Evolutionary conservation across 2,797 vertebrate species (phyloP).

Genomic region (Ficedula albicollis): DNA sequence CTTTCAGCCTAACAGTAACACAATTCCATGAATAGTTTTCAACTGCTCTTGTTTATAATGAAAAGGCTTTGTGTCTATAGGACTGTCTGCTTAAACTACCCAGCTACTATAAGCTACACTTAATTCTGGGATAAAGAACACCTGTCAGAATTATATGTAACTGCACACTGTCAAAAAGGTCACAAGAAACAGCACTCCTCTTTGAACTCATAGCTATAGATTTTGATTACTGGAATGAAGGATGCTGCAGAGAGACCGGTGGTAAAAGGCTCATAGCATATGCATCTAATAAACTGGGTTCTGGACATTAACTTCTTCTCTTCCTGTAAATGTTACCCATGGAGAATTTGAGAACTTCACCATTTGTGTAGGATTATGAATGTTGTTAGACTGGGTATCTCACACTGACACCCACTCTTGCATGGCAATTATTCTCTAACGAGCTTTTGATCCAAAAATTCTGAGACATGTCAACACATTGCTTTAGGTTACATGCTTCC

Average conservation of each 20-base stretch:
- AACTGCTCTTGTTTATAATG: not conserved
- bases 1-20: not conserved
- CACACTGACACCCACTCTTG: not conserved
- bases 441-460: conserved; percentile 8
- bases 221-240: not conserved
- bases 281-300: not conserved
- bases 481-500: not conserved
- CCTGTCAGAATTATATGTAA: not conserved
- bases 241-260: not conserved
- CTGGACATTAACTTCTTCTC: not conserved
- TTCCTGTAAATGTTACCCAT: not conserved
- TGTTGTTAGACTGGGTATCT: not conserved
- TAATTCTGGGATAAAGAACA: not conserved
- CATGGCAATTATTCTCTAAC: not conserved
- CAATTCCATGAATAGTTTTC: not conserved
- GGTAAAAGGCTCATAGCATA: not conserved
- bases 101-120: not conserved
- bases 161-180: not conserved
- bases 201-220: not conserved
- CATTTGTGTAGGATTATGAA: not conserved
- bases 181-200: not conserved
- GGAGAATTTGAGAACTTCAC: not conserved
- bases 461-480: not conserved
- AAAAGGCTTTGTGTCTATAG: not conserved
- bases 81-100: not conserved